A percentile compares a stretch with the other conserved stretches of the same genome.
phyloP scores from a whole-genome alignment of 1,140 invertebrate species.

The Cylas formicarius region DNA sequence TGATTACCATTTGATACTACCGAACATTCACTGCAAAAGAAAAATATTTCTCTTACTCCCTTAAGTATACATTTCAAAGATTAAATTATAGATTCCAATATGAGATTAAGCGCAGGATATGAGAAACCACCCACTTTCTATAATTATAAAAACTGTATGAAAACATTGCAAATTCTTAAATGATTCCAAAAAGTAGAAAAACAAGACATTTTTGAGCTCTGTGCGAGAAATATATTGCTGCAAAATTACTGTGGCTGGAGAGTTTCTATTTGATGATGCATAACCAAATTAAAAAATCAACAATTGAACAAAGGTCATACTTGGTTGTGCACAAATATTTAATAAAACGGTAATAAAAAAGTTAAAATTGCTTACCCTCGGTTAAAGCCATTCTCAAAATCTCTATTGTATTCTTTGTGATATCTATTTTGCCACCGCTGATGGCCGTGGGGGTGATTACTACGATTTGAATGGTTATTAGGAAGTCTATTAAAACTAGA shows the following conservation, averaged over 20 bases:
- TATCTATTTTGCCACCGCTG: slow-evolving; percentile 40
- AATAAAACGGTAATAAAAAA: not conserved
- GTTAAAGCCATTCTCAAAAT: slow-evolving; percentile 39
- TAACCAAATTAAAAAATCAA: slow-evolving; percentile 9
- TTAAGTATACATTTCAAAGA: too few relatives aligned
- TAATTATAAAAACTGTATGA: too few relatives aligned
- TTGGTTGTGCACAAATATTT: not conserved
- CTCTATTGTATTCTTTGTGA: slow-evolving; percentile 39
- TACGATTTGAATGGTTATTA: slow-evolving; percentile 33
- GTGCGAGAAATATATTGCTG: too few relatives aligned
- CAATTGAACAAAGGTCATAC: not conserved
- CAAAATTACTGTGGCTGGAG: too few relatives aligned
- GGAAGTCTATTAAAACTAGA: slow-evolving; percentile 38
- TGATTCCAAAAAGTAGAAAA: too few relatives aligned
- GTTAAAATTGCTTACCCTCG: slow-evolving; percentile 32
- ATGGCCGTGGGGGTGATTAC: slow-evolving; percentile 36
- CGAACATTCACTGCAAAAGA: slow-evolving; percentile 37
- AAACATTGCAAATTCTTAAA: too few relatives aligned
- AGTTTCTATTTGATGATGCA: too few relatives aligned
- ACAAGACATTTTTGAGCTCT: too few relatives aligned
- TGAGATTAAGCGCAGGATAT: too few relatives aligned
- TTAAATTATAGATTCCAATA: too few relatives aligned
- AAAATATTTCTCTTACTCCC: slow-evolving; percentile 4
- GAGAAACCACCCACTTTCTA: too few relatives aligned
- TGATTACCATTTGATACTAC: slow-evolving; percentile 33